phyloP scores from a whole-genome alignment of 1,140 invertebrate species.

The Cotesia vestalis region DNA sequence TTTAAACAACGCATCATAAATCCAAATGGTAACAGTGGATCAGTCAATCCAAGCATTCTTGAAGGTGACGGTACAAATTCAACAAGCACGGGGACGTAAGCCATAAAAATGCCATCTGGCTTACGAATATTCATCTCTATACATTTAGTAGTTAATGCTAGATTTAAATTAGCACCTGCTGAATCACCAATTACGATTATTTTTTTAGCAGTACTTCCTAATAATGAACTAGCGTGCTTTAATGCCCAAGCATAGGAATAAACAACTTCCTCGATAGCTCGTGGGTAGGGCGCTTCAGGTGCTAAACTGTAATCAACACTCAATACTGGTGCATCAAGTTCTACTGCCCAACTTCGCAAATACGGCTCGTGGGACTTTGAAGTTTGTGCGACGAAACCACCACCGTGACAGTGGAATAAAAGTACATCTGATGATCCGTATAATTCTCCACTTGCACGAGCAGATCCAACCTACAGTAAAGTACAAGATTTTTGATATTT shows the following conservation, averaged over 20 bases:
- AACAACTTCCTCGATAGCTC: constrained; percentile 92
- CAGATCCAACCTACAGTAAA: constrained; percentile 64
- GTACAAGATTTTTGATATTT: not conserved
- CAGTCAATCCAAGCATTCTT: constrained; percentile 90
- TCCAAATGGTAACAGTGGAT: constrained; percentile 94
- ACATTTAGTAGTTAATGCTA: constrained; percentile 80
- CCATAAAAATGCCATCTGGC: constrained; percentile 89
- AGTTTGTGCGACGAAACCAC: constrained; percentile 96
- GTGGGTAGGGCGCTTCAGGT: constrained; percentile 86
- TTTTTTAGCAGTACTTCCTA: constrained; percentile 78
- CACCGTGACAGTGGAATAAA: constrained; percentile 95
- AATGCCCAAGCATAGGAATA: constrained; percentile 95
- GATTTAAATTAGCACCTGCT: constrained; percentile 91
- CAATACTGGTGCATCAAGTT: constrained; percentile 86
- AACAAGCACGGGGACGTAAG: constrained; percentile 83
- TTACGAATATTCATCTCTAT: constrained; percentile 78
- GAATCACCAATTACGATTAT: constrained; percentile 79
- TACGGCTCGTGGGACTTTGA: constrained; percentile 96
- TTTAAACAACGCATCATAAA: constrained; percentile 87
- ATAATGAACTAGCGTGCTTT: constrained; percentile 72
- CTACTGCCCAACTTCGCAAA: constrained; percentile 87
- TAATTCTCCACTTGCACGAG: constrained; percentile 52
- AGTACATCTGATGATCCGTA: constrained; percentile 70
- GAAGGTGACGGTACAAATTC: constrained; percentile 92
- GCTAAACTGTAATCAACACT: constrained; percentile 97